These are phyloP conservation scores for Aegypius monachus DNA, from an alignment of 2,113 vertebrate species.

Conservation along the genomic window DNA sequence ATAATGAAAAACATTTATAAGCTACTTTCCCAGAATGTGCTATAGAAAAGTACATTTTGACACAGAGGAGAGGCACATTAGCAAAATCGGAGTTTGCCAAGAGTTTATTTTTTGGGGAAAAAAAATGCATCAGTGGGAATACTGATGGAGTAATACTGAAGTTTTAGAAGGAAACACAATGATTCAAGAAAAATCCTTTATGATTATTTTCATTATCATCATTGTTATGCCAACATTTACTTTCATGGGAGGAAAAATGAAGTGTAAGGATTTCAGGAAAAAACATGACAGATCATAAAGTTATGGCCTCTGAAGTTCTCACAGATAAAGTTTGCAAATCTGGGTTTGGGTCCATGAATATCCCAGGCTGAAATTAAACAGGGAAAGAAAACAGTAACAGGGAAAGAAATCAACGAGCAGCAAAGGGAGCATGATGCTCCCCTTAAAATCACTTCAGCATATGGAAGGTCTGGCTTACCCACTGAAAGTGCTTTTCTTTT, in stretches of 20 bases:
- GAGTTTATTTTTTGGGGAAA: neutral
- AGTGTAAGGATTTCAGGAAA: neutral
- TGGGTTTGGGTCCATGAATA: neutral
- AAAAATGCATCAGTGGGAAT: neutral
- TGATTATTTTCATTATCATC: neutral
- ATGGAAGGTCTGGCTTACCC: neutral
- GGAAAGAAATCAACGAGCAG: neutral
- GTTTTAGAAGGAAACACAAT: neutral
- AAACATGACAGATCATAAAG: neutral
- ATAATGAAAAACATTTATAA: neutral
- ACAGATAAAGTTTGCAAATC: neutral
- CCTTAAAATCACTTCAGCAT: neutral
- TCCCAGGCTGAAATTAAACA: neutral
- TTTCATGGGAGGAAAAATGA: neutral
- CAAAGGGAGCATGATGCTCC: neutral
- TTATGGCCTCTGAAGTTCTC: neutral
- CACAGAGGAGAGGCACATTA: neutral
- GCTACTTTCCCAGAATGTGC: neutral
- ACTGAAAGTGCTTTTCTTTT: neutral
- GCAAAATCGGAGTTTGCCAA: neutral
- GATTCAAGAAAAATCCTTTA: neutral
- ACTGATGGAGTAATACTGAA: neutral
- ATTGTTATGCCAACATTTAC: neutral
- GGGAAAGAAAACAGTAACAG: neutral
- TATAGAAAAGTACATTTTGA: neutral